Evolutionary conservation across 1,140 invertebrate genomes (phyloP).

Genomic region (silkworm (Bombyx mori)): ASM3026992v2 NC_085111.1:1764001-1764500

Average conservation of each 20-base stretch:
- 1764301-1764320: constrained; percentile 46
- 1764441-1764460: constrained; percentile 10
- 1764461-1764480: constrained; percentile 29
- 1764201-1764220: constrained; percentile 45
- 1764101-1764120: constrained; percentile 27
- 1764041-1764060: constrained; percentile 10
- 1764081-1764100: constrained; percentile 25
- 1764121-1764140: constrained; percentile 42
- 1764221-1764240: constrained; percentile 60
- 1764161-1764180: constrained; percentile 30
- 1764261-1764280: constrained; percentile 50
- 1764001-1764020: constrained; percentile 22
- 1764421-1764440: not conserved
- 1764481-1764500: constrained; percentile 27
- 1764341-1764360: constrained; percentile 31
- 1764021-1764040: constrained; percentile 5
- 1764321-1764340: constrained; percentile 44
- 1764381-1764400: constrained; percentile 27
- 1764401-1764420: constrained; percentile 13
- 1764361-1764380: constrained; percentile 33
- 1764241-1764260: constrained; percentile 60
- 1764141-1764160: constrained; percentile 37
- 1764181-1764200: constrained; percentile 37
- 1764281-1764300: constrained; percentile 48
- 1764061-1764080: constrained; percentile 40